Base-by-base conservation (phyloP, 2,888 invertebrate species). In the Argyra leucocephala region DNA sequence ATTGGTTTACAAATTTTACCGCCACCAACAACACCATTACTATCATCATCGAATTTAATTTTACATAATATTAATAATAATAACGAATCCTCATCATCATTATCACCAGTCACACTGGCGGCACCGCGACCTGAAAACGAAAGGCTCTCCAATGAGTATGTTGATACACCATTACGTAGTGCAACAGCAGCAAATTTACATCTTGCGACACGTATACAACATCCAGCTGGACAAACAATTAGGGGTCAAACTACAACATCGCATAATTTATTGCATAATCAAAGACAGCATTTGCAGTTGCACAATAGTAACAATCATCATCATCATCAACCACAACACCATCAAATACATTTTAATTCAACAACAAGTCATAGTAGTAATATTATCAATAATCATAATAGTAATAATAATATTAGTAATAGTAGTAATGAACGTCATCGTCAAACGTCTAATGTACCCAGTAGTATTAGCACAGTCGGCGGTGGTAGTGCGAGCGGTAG, bases 91-190 rank as follows among this genome's bases (percentile, higher is more conserved):
- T 77, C 75, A 74, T 74, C 74, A 73, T 75, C 75, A 73, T 73
- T 70, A 73, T 77, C 75, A 70, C 78, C 79, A 73, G 80, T 82
- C 76, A 82, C 83, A 71, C 79, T 83, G 76, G 84, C 83, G 75
- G 83, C 83, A 80, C 93, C 93, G 73, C 85, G 94, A 78, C 93
- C 93, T 73, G 90, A 91, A 80, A 86, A 85, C 78, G 93, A 93
- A 79, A 85, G 94, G 77, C 86, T 88, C 79, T 87, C 88, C 79
- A 95, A 95, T 84, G 93, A 94, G 80, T 95, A 95, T 85, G 93
- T 95, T 82, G 95, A 95, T 81, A 91, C 92, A 72, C 93, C 89
- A 72, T 84, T 88, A 76, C 85, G 85, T 76, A 84, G 80, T 67
- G 81, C 82, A 67, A 15, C 58, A 22, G 15, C 24, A 4, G 21